These are phyloP conservation scores for Falco punctatus DNA, from an alignment of 2,113 vertebrate genomes.

Conservation along the genomic window DNA sequence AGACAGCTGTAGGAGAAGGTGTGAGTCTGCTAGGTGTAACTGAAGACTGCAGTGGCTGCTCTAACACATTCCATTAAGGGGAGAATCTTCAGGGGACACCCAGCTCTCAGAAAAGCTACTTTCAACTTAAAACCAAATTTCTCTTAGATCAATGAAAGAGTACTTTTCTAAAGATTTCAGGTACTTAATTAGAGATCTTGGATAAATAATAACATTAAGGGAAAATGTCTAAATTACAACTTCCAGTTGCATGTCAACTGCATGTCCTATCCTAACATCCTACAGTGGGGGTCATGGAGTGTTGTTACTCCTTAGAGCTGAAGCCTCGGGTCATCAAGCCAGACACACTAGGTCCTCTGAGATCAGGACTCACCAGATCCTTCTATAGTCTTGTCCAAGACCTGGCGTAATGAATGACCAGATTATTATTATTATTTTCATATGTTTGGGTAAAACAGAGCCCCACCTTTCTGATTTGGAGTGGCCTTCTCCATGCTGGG, in stretches of 20 bases:
- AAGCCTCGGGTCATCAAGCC: background rate
- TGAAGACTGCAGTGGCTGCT: background rate
- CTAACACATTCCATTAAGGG: no score
- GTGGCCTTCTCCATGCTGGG: background rate
- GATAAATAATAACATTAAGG: background rate
- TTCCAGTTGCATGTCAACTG: background rate
- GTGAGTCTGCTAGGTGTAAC: background rate
- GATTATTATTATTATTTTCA: background rate
- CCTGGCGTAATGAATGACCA: background rate
- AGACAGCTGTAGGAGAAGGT: background rate
- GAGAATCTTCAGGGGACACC: background rate
- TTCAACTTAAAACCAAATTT: background rate
- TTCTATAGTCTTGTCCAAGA: background rate
- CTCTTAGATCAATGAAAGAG: background rate
- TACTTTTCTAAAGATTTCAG: background rate
- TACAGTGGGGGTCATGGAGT: fast-evolving
- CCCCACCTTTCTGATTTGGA: background rate
- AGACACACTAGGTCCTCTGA: background rate
- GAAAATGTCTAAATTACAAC: background rate
- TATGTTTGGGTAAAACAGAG: background rate
- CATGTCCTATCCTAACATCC: background rate
- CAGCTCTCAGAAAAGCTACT: background rate
- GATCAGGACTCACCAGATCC: background rate
- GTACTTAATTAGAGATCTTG: background rate
- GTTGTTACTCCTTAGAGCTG: background rate